Evolutionary conservation across 2,888 invertebrate species (phyloP), one percentile per base, ranked within the genome.

Genomic region (Iphiclides podalirius): DNA sequence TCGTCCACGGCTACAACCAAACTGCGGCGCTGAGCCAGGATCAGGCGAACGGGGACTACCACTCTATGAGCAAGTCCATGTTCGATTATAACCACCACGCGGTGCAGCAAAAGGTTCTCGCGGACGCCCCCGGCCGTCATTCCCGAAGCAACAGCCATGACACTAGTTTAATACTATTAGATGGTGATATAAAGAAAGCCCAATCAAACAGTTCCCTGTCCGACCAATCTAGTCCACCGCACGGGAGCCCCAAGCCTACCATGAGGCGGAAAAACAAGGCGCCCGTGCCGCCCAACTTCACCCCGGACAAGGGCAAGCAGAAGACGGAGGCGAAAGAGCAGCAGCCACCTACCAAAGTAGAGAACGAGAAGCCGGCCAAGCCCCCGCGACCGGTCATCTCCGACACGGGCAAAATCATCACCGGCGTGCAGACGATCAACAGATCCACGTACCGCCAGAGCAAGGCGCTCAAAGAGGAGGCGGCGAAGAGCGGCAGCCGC

Each of bases 201-300:
- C 91, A 92, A 64, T 93, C 93, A 0, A 93, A 91, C 65, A 93
- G 92, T 64, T 93, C 93, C 53, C 79, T 93, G 2, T 92, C 92
- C 11, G 93, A 93, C 67, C 90, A 90, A 61, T 92, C 90, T 64
- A 93, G 93, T 78, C 93, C 93, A 53, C 92, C 93, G 2, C 91
- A 92, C 60, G 92, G 94, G 28, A 95, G 95, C 77, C 95, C 94
- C 12, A 93, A 93, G 61, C 93, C 93, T 6, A 91, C 92, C 40
- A 79, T 91, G 58, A 87, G 95, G 51, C 90, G 94, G 64, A 94
- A 94, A 78, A 93, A 94, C 63, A 95, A 95, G 69, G 93, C 94
- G 0, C 94, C 94, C 1, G 92, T 92, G 9, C 94, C 94, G 28
- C 93, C 93, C 2, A 90, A 90, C 58, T 90, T 89, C 54, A 89